These are phyloP conservation scores for Hyphantria cunea DNA, from an alignment of 1,140 invertebrate genomes.

Conservation along the genomic window DNA sequence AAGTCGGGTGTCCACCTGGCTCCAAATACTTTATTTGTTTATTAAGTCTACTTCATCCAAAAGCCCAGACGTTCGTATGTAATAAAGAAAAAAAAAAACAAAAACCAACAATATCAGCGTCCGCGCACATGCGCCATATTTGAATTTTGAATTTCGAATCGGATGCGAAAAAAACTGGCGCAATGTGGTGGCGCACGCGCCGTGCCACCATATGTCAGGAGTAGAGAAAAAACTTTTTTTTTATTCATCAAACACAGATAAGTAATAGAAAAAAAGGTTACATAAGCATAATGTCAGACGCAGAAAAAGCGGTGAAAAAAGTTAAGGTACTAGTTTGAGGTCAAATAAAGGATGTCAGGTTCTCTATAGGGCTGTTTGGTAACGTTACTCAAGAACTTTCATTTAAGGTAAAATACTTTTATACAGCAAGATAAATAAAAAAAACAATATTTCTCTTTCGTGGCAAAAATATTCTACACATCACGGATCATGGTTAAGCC, in stretches of 20 bases:
- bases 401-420: too few relatives aligned
- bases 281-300: conserved; percentile 79
- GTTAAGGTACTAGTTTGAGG: conserved; percentile 58
- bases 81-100: conserved; percentile 41
- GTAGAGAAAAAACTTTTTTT: conserved; percentile 66
- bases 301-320: conserved; percentile 72
- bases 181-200: conserved; percentile 75
- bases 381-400: neutral
- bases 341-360: conserved; percentile 61
- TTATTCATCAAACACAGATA: conserved; percentile 72
- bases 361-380: conserved; percentile 50
- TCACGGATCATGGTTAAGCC: too few relatives aligned
- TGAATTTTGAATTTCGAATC: conserved; percentile 75
- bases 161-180: conserved; percentile 76
- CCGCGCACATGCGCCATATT: conserved; percentile 62
- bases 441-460: too few relatives aligned
- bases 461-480: too few relatives aligned
- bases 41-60: conserved; percentile 29
- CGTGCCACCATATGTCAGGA: conserved; percentile 56
- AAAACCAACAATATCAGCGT: conserved; percentile 52
- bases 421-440: too few relatives aligned
- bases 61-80: conserved; percentile 22
- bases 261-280: conserved; percentile 71
- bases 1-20: conserved; percentile 25
- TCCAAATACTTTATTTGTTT: conserved; percentile 41